Evolutionary conservation across 2,888 invertebrate species (phyloP).

Genomic region (Archips crataeganus): DNA sequence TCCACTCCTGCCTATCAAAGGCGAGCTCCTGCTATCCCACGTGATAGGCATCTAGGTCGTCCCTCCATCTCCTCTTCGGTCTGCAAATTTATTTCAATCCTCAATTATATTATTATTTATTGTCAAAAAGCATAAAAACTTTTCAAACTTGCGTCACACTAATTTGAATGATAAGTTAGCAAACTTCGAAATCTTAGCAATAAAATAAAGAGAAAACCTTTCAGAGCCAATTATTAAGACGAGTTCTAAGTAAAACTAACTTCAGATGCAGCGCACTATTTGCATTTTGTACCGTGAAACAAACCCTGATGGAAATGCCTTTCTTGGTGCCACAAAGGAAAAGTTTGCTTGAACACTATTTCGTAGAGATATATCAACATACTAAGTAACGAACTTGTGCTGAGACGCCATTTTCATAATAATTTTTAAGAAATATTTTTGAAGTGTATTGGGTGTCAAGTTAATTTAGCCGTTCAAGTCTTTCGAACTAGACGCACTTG

Average conservation of each 20-base stretch:
- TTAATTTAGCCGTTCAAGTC: too few species aligned
- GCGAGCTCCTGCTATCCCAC: too few species aligned
- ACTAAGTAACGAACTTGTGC: constrained; percentile 28
- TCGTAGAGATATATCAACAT: constrained; percentile 25
- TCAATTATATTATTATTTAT: too few species aligned
- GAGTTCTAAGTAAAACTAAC: constrained; percentile 2
- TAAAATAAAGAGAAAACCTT: neutral
- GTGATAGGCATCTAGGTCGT: too few species aligned
- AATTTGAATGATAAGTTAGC: neutral
- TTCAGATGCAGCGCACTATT: constrained; percentile 18
- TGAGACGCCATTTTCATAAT: neutral
- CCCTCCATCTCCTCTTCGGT: too few species aligned
- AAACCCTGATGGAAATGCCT: constrained; percentile 26
- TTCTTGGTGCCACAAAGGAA: constrained; percentile 35
- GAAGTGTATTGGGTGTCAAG: too few species aligned
- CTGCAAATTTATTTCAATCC: too few species aligned
- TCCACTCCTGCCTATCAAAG: too few species aligned
- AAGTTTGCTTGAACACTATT: constrained; percentile 30
- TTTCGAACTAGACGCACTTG: too few species aligned
- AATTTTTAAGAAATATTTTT: too few species aligned
- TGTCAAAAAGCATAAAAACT: too few species aligned
- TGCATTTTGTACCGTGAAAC: constrained; percentile 36
- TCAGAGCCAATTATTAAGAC: neutral
- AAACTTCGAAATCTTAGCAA: constrained; percentile 1
- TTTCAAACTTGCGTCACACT: neutral